Conservation (phyloP, 2,888 invertebrate genomes). For the Torymus texanus region DNA sequence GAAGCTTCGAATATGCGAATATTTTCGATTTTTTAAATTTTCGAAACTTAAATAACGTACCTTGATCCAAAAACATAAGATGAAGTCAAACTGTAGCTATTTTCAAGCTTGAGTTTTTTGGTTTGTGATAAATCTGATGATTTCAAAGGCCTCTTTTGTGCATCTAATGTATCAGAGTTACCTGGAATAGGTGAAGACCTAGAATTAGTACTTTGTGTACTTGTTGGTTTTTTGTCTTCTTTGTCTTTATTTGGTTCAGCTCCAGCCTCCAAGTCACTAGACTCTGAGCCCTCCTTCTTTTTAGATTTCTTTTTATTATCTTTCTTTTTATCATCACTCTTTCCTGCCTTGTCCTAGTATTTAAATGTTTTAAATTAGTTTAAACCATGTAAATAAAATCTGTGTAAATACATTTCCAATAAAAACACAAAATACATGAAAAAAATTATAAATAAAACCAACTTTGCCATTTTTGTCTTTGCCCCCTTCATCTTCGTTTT, state of each 20-base stretch:
- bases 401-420: too few species aligned
- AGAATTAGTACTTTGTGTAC: slow-evolving; percentile 78
- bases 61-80: slow-evolving; percentile 76
- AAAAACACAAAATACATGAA: too few species aligned
- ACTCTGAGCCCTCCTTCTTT: slow-evolving; percentile 70
- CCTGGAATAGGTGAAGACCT: slow-evolving; percentile 75
- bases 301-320: slow-evolving; percentile 70
- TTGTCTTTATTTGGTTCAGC: slow-evolving; percentile 76
- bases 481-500: slow-evolving; percentile 73
- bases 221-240: slow-evolving; percentile 75
- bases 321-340: slow-evolving; percentile 73
- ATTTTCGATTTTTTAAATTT: too few species aligned
- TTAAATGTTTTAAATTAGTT: background rate
- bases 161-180: slow-evolving; percentile 69
- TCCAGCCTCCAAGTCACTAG: slow-evolving; percentile 70
- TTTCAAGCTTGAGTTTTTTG: slow-evolving; percentile 78
- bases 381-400: too few species aligned
- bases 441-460: slow-evolving; percentile 60
- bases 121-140: slow-evolving; percentile 75
- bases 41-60: slow-evolving; percentile 63
- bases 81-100: slow-evolving; percentile 69
- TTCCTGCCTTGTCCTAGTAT: slow-evolving; percentile 74
- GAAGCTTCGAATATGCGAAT: too few species aligned
- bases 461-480: slow-evolving; percentile 78
- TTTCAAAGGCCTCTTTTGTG: slow-evolving; percentile 68